Base-by-base conservation (phyloP, 2,888 invertebrate species). In the Drosophila acutilabella region DNA sequence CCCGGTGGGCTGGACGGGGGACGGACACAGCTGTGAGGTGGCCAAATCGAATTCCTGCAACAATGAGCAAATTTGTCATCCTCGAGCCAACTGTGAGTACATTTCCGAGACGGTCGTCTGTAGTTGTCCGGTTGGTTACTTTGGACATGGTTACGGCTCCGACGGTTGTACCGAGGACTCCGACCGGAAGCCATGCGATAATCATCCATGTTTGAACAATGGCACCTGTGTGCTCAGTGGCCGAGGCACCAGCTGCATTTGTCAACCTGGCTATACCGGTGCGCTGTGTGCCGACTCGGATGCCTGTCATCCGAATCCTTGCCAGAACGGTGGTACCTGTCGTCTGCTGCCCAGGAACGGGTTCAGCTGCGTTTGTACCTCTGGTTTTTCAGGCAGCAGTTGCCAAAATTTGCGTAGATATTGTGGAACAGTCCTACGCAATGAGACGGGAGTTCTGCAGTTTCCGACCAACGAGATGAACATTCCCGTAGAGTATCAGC, bases 1-100 rank as follows among this genome's bases (percentile, higher is more conserved):
- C 92, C 99, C 99, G 2, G 91, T 95, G 6, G 98, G 98, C 8
- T 98, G 96, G 92, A 93, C 94, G 78, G 98, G 98, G 0, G 95
- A 98, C 90, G 98, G 98, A 0, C 92, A 94, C 0, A 94, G 93
- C 0, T 98, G 98, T 90, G 82, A 66, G 1, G 69, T 80, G 41
- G 69, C 81, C 13, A 81, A 84, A 14, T 78, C 87, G 0, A 90
- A 88, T 57, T 69, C 79, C 0, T 92, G 92, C 60, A 68, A 81
- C n/a, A 78, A 73, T 4, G 79, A 89, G n/a, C 76, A 80, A 16
- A 88, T 97, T 0, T 99, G 99, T 89, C 95, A 97, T 93, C 95
- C 95, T 0, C 93, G 95, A 16, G 98, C 98, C 0, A 94, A 93
- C 47, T 99, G 99, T 89, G 95, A 96, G 84, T 95, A 94, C 89